Evolutionary conservation across 2,113 vertebrate genomes (phyloP).

Genomic region (Channa maculata): DNA sequence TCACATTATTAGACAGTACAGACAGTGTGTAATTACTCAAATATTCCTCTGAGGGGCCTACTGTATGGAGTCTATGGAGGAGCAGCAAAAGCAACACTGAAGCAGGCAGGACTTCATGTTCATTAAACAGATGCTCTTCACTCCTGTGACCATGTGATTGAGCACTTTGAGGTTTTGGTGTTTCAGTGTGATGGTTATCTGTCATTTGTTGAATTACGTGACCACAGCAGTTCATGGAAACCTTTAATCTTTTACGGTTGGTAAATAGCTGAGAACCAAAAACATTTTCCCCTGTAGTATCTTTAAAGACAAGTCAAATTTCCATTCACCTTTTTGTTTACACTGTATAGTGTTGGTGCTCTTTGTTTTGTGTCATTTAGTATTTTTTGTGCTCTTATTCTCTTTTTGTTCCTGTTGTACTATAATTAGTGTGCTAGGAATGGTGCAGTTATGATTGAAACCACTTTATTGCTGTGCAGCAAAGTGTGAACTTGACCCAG

Average conservation of each 20-base stretch:
- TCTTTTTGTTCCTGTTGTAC: background rate
- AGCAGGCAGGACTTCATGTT: constrained; percentile 31
- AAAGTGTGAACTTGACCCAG: background rate
- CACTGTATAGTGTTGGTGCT: background rate
- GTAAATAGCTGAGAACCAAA: background rate
- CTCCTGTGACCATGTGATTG: background rate
- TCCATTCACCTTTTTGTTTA: too few species aligned
- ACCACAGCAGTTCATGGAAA: background rate
- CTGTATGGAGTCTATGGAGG: constrained; percentile 3
- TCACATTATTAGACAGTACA: constrained; percentile 40
- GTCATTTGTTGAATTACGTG: background rate
- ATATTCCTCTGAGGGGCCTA: constrained; percentile 36
- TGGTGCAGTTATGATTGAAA: too few species aligned
- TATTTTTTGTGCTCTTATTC: background rate
- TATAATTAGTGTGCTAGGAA: background rate
- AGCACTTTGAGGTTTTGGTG: background rate
- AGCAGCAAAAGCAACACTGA: background rate
- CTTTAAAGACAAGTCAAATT: background rate
- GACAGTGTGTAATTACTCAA: constrained; percentile 54
- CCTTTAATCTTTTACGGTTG: background rate
- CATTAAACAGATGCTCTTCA: constrained; percentile 27
- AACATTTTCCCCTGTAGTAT: background rate
- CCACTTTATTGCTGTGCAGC: background rate
- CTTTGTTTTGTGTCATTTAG: background rate
- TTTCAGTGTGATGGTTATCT: too few species aligned